phyloP scores from a whole-genome alignment of 2,888 invertebrate species.

The Digitonthophagus gazella region DNA sequence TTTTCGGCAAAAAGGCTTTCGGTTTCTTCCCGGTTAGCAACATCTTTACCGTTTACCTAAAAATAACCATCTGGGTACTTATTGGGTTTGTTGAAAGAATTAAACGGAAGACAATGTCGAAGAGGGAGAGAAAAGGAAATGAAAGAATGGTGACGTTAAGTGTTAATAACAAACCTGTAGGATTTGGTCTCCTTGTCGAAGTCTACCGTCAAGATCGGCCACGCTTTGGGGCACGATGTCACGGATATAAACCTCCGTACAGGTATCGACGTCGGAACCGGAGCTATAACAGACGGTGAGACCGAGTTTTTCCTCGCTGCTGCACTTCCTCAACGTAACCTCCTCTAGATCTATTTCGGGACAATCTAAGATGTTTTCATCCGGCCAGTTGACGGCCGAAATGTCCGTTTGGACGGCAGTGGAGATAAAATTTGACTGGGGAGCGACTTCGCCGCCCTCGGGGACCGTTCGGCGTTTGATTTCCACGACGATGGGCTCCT shows the following conservation, averaged over 20 bases:
- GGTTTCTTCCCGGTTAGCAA: conserved; percentile 60
- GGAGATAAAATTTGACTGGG: conserved; percentile 44
- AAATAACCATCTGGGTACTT: conserved; percentile 2
- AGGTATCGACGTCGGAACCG: conserved; percentile 54
- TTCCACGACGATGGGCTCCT: conserved; percentile 61
- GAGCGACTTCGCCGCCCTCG: conserved; percentile 25
- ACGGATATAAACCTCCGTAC: conserved; percentile 66
- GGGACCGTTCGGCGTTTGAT: conserved; percentile 53
- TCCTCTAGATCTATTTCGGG: conserved; percentile 65
- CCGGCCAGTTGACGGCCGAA: conserved; percentile 49
- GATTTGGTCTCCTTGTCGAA: conserved; percentile 63
- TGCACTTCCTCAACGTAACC: conserved; percentile 60
- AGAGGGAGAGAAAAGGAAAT: too few relatives aligned
- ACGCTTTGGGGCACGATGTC: conserved; percentile 62
- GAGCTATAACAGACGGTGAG: conserved; percentile 67
- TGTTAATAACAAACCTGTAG: conserved; percentile 53
- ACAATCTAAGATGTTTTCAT: conserved; percentile 55
- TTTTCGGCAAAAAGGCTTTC: conserved; percentile 62
- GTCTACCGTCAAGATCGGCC: conserved; percentile 59
- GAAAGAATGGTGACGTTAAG: conserved; percentile 1
- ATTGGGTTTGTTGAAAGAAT: background rate
- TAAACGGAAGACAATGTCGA: too few relatives aligned
- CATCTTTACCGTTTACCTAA: conserved; percentile 60
- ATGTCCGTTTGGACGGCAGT: conserved; percentile 58
- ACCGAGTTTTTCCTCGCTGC: conserved; percentile 62